phyloP scores from a whole-genome alignment of 1,140 invertebrate genomes.

The Cydia amplana region DNA sequence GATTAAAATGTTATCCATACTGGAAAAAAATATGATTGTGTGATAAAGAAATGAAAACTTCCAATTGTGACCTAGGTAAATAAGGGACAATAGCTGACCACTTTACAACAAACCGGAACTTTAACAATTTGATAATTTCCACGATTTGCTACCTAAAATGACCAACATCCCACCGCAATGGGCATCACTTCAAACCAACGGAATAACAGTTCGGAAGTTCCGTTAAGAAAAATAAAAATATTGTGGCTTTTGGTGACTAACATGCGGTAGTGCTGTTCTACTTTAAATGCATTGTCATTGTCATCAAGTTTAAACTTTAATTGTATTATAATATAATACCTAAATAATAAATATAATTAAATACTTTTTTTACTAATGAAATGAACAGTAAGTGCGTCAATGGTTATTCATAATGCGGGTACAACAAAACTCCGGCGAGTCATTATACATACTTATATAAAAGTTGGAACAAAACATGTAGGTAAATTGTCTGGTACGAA shows the following conservation, averaged over 20 bases:
- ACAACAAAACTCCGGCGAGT: neutral
- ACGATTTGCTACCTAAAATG: neutral
- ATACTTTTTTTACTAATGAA: neutral
- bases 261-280: neutral
- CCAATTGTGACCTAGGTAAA: no score
- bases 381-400: neutral
- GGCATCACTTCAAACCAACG: neutral
- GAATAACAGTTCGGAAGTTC: neutral
- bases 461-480: neutral
- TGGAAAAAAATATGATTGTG: no score
- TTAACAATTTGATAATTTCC: neutral
- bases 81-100: no score
- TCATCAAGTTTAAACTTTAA: neutral
- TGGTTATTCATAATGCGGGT: neutral
- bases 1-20: no score
- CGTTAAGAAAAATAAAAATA: constrained; percentile 1
- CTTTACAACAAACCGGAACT: neutral
- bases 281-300: neutral
- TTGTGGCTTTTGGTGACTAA: constrained; percentile 1
- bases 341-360: no score
- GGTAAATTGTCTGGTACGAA: neutral
- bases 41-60: no score
- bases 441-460: no score
- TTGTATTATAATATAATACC: no score
- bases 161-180: neutral